Percentiles rank a stretch among this genome's conserved stretches.
These are phyloP conservation scores for Drosophila recens DNA, from an alignment of 2,888 invertebrate species.

Conservation along the genomic window DNA sequence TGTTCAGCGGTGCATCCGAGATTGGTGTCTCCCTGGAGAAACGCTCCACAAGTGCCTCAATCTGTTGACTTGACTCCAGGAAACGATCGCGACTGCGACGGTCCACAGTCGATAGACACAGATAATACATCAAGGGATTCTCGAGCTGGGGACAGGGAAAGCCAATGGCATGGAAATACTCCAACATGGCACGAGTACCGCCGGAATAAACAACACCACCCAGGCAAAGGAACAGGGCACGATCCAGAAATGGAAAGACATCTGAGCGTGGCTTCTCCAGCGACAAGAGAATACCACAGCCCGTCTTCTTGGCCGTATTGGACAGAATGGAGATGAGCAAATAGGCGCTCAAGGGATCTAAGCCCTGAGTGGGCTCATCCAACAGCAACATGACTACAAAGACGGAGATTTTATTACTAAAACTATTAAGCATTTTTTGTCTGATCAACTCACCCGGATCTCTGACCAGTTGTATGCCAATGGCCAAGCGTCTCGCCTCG, in stretches of 20 bases:
- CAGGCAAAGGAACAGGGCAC: conserved; percentile 95
- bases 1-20: conserved; percentile 87
- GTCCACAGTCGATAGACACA: conserved; percentile 88
- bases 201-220: conserved; percentile 97
- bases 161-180: conserved; percentile 97
- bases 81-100: conserved; percentile 93
- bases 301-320: conserved; percentile 95
- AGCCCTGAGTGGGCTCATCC: conserved; percentile 97
- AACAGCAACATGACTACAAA: conserved; percentile 91
- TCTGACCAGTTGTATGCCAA: conserved; percentile 96
- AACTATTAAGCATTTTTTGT: rapidly evolving
- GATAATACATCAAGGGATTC: conserved; percentile 98
- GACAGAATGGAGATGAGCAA: conserved; percentile 97
- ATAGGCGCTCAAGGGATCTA: conserved; percentile 98
- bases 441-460: conserved; percentile 90
- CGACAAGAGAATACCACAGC: conserved; percentile 95
- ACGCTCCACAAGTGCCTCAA: conserved; percentile 95
- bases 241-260: conserved; percentile 97
- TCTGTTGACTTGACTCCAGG: conserved; percentile 96
- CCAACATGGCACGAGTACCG: conserved; percentile 95
- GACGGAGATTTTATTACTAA: not conserved
- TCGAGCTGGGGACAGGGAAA: conserved; percentile 98
- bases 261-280: conserved; percentile 97
- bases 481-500: conserved; percentile 94
- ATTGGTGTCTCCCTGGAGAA: conserved; percentile 94